Conservation (phyloP, 1,140 invertebrate species). For the Zaprionus tsacasi region DNA sequence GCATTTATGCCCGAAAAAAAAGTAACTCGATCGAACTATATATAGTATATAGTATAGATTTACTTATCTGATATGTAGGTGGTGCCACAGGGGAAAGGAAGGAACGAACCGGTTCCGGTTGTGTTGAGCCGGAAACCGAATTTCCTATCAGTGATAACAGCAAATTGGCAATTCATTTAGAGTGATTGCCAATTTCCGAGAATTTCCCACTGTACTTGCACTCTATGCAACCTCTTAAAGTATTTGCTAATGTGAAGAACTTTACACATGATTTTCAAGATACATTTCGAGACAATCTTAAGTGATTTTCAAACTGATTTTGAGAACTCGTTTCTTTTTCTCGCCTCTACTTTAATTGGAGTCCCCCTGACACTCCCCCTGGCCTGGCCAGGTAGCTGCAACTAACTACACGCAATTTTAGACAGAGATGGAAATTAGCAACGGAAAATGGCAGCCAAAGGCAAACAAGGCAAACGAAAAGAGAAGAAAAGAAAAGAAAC, state of each 20-base stretch:
- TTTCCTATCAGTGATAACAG: constrained; percentile 32
- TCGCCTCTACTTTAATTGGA: constrained; percentile 45
- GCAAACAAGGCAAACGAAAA: constrained; percentile 36
- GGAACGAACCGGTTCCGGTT: constrained; percentile 41
- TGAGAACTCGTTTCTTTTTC: constrained; percentile 18
- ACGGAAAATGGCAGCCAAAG: constrained; percentile 53
- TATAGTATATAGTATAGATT: neutral
- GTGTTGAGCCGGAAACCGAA: constrained; percentile 6
- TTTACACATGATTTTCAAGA: constrained; percentile 2
- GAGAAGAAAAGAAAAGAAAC: neutral
- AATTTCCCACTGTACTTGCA: neutral
- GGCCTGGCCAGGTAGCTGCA: constrained; percentile 26
- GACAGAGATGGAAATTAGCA: constrained; percentile 53
- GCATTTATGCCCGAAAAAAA: constrained; percentile 8
- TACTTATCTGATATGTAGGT: neutral
- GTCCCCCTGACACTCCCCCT: neutral
- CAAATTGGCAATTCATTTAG: constrained; percentile 30
- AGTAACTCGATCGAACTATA: neutral
- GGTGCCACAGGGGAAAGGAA: neutral
- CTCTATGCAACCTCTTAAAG: neutral
- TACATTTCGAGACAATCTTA: neutral
- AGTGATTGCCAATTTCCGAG: constrained; percentile 37
- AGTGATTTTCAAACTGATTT: neutral
- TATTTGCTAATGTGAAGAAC: neutral
- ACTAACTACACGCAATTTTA: constrained; percentile 54